These are phyloP conservation scores for Drosophila baimaii DNA, from an alignment of 1,140 invertebrate genomes.

Conservation along the genomic window DNA sequence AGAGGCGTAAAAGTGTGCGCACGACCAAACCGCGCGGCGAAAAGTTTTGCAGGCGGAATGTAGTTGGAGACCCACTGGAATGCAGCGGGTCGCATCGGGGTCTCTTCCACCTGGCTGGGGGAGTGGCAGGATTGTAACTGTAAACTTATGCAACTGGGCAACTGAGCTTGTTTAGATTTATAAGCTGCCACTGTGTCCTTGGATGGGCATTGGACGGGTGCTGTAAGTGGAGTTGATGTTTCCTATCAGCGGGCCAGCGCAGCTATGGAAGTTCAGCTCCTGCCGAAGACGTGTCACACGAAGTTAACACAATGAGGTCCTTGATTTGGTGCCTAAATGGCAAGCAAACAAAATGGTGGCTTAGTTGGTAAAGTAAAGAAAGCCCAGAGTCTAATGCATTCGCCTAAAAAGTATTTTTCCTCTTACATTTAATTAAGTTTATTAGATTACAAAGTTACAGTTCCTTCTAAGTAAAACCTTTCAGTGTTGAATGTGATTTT, in stretches of 20 bases:
- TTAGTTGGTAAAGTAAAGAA: background rate
- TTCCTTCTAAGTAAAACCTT: background rate
- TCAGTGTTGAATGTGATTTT: background rate
- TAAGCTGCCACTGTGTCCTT: constrained; percentile 53
- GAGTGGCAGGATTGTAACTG: constrained; percentile 29
- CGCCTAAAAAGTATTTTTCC: background rate
- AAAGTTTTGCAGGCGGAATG: constrained; percentile 43
- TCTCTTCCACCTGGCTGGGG: background rate
- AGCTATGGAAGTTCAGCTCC: constrained; percentile 27
- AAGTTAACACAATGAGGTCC: constrained; percentile 5
- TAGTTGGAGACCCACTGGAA: constrained; percentile 28
- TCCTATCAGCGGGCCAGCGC: constrained; percentile 30
- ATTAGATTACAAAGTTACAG: background rate
- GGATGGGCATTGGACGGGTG: background rate
- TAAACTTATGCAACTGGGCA: constrained; percentile 60
- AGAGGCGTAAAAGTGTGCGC: constrained; percentile 46
- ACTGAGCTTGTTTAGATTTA: constrained; percentile 65
- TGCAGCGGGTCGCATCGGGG: constrained; percentile 24
- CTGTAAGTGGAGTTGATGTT: constrained; percentile 21
- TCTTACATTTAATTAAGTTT: background rate
- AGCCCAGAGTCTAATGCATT: too few species aligned
- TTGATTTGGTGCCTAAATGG: constrained; percentile 5
- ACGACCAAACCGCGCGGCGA: constrained; percentile 45
- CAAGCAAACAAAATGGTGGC: background rate
- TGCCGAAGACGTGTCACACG: background rate